phyloP scores from a whole-genome alignment of 1,140 invertebrate species.

The Drosophila triauraria region DNA sequence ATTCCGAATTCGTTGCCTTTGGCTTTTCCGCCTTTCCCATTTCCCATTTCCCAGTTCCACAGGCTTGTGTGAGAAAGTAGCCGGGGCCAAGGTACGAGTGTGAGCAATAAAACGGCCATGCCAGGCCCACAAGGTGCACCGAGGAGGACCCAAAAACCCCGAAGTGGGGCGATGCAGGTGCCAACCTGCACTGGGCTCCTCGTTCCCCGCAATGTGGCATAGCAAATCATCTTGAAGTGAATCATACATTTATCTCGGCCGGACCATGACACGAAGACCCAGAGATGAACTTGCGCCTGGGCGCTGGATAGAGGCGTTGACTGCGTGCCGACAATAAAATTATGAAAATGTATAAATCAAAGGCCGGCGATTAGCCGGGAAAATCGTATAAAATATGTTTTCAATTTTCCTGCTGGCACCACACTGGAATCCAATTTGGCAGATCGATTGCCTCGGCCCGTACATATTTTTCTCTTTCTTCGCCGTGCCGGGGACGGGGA shows the following conservation, averaged over 20 bases:
- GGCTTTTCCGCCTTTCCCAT: constrained; percentile 1
- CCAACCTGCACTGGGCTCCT: constrained; percentile 54
- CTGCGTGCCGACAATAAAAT: constrained; percentile 70
- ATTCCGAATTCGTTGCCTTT: constrained; percentile 7
- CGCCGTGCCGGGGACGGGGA: constrained; percentile 36
- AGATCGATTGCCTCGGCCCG: constrained; percentile 65
- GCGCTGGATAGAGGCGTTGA: constrained; percentile 70
- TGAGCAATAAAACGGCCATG: constrained; percentile 53
- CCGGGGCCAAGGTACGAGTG: constrained; percentile 17
- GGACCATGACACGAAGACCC: constrained; percentile 47
- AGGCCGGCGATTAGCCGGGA: constrained; percentile 38
- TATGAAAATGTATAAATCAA: constrained; percentile 78
- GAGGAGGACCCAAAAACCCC: constrained; percentile 32
- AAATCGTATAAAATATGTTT: constrained; percentile 66
- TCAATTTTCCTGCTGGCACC: constrained; percentile 57
- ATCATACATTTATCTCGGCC: constrained; percentile 71
- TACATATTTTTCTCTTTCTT: constrained; percentile 33
- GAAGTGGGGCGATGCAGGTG: constrained; percentile 34
- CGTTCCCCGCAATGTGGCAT: constrained; percentile 27
- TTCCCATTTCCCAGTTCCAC: constrained; percentile 2
- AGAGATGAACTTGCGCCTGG: constrained; percentile 30
- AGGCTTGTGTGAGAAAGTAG: constrained; percentile 61
- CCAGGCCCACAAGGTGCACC: constrained; percentile 29
- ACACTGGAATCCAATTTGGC: constrained; percentile 43
- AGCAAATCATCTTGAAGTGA: constrained; percentile 74